A percentile compares a stretch with the other conserved stretches of the same genome.
These are phyloP conservation scores for Spinus pinus DNA, from an alignment of 2,797 vertebrate genomes.

Conservation along the genomic window DNA sequence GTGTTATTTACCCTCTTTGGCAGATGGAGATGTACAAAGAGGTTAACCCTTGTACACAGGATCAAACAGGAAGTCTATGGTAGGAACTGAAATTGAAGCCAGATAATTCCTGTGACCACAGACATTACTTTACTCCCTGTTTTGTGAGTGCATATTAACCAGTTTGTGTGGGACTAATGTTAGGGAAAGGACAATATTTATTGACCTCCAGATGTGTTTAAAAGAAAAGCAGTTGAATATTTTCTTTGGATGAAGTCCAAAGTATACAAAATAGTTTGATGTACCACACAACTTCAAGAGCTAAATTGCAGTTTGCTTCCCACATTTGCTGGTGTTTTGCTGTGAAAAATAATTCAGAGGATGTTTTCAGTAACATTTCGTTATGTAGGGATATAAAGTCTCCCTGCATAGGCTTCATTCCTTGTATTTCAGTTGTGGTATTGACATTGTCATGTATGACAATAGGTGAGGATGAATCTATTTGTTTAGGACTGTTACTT, in stretches of 20 bases:
- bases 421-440: background rate
- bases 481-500: background rate
- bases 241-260: conserved; percentile 28
- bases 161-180: background rate
- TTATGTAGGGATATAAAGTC: background rate
- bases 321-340: background rate
- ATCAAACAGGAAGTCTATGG: conserved; percentile 1
- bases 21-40: conserved; percentile 10
- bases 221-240: background rate
- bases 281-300: background rate
- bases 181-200: background rate
- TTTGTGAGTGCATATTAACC: background rate
- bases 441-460: background rate
- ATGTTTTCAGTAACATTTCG: background rate
- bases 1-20: conserved; percentile 32
- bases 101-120: background rate
- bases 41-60: background rate
- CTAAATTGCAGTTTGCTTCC: background rate
- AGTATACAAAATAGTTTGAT: background rate
- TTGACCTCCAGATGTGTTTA: conserved; percentile 5
- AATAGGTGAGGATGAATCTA: background rate
- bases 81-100: conserved; percentile 11
- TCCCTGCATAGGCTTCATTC: background rate
- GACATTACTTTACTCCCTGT: background rate
- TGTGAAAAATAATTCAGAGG: background rate